phyloP scores from a whole-genome alignment of 2,113 vertebrate genomes.

The Chiloscyllium plagiosum region DNA sequence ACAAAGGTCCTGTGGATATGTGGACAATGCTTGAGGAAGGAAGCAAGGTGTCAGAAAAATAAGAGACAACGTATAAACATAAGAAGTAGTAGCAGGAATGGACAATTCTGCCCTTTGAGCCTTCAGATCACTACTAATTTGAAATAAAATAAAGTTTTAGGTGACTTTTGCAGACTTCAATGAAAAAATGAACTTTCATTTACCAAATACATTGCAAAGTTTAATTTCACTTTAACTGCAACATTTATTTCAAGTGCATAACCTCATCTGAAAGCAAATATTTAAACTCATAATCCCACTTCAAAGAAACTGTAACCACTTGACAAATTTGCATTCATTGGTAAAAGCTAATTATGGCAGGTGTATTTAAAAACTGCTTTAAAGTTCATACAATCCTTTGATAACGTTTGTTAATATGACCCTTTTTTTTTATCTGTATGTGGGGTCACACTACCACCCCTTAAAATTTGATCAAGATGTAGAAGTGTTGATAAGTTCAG shows the following conservation, averaged over 20 bases:
- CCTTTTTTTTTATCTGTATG: not conserved
- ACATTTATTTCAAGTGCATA: too few species aligned
- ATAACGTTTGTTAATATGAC: not conserved
- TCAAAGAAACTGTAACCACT: too few species aligned
- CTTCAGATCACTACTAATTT: too few species aligned
- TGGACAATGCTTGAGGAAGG: not conserved
- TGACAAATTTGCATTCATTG: not conserved
- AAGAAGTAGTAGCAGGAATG: not conserved
- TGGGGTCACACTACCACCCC: not conserved
- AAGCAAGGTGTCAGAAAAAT: not conserved
- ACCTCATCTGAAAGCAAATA: too few species aligned
- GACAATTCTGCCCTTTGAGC: too few species aligned
- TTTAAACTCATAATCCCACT: too few species aligned
- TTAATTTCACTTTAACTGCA: too few species aligned
- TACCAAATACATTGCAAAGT: too few species aligned
- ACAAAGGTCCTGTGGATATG: not conserved
- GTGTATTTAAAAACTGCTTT: not conserved
- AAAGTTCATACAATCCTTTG: not conserved
- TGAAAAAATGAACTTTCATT: too few species aligned
- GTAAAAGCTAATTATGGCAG: not conserved
- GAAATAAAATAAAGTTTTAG: too few species aligned
- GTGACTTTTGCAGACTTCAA: too few species aligned
- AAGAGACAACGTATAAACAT: not conserved
- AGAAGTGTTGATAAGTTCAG: not conserved
- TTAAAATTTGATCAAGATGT: not conserved